Percentiles rank a stretch among this genome's conserved stretches.
Conservation (phyloP, 2,113 vertebrate species). For the Psilopsiagon aymara region DNA sequence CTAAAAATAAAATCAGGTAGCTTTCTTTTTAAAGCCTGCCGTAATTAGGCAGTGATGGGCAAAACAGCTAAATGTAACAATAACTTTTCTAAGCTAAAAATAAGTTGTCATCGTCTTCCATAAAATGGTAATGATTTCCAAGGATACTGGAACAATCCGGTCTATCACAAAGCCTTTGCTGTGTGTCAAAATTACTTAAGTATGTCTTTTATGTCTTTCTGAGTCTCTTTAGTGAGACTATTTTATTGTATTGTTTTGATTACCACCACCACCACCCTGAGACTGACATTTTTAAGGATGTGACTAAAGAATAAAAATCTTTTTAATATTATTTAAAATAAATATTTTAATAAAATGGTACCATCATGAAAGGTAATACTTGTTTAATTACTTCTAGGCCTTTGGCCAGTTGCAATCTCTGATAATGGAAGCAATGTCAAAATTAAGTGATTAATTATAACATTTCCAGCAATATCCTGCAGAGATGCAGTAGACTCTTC, state of each 20-base stretch:
- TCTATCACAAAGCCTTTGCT: not conserved
- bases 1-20: not conserved
- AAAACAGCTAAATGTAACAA: not conserved
- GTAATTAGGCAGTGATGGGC: not conserved
- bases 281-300: not conserved
- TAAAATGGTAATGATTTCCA: not conserved
- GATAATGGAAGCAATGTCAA: not conserved
- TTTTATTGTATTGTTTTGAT: not conserved
- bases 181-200: not conserved
- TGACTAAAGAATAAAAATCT: not conserved
- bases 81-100: not conserved
- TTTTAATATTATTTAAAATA: not conserved
- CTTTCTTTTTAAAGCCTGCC: slow-evolving; percentile 1
- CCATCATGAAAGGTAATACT: not conserved
- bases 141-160: not conserved
- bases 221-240: not conserved
- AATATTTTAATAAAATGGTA: not conserved
- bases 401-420: not conserved
- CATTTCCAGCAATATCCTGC: not conserved
- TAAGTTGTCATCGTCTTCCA: not conserved
- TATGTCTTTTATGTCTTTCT: not conserved
- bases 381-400: not conserved
- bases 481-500: not conserved
- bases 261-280: not conserved
- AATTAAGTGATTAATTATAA: not conserved